A percentile compares a stretch with the other conserved stretches of the same genome.
phyloP scores from a whole-genome alignment of 1,140 invertebrate genomes.

The Ceratina australensis region DNA sequence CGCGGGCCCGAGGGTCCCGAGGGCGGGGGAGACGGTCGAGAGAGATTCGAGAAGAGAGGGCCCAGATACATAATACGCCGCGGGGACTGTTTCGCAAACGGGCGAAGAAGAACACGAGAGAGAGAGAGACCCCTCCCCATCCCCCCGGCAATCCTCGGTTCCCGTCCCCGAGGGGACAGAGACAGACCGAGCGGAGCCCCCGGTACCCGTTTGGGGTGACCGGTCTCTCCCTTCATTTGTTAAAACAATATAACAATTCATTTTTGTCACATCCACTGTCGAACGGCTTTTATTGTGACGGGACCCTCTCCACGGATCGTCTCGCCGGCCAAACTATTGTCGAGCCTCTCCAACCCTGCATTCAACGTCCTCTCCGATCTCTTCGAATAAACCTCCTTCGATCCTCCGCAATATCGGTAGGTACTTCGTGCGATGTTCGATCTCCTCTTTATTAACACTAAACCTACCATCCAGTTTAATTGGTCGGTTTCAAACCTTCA shows the following conservation, averaged over 20 bases:
- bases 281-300: slow-evolving; percentile 71
- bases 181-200: slow-evolving; percentile 34
- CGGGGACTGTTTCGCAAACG: slow-evolving; percentile 46
- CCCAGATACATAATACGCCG: slow-evolving; percentile 71
- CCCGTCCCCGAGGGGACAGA: slow-evolving; percentile 23
- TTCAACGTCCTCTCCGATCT: no score
- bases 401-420: no score
- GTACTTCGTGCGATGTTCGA: no score
- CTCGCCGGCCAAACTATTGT: slow-evolving; percentile 65
- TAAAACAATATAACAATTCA: slow-evolving; percentile 79
- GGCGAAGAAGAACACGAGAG: slow-evolving; percentile 47
- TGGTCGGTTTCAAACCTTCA: no score
- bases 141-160: slow-evolving; percentile 16
- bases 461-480: no score
- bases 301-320: slow-evolving; percentile 52
- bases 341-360: slow-evolving; percentile 10
- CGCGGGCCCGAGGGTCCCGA: slow-evolving; percentile 28
- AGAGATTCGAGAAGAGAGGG: slow-evolving; percentile 51
- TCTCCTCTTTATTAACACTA: no score
- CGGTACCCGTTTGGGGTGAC: slow-evolving; percentile 40
- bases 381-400: no score
- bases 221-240: slow-evolving; percentile 75
- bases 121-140: background rate
- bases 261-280: slow-evolving; percentile 76
- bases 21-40: background rate